phyloP scores from a whole-genome alignment of 35 echinoderm and acorn worm species.

The Diadema setosum region DNA sequence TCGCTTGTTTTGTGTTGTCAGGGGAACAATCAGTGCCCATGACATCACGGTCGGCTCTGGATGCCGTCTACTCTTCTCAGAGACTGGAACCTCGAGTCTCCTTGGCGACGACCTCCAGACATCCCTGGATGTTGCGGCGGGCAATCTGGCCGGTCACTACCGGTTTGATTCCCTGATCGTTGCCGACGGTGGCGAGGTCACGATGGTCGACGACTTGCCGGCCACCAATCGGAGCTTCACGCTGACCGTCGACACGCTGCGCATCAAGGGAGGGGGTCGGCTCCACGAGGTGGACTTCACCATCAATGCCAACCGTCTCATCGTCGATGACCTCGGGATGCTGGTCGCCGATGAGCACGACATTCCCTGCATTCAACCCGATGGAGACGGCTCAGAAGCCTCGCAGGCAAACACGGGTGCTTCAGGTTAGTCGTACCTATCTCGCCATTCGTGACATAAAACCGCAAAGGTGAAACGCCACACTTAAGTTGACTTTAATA shows the following conservation, averaged over 20 bases:
- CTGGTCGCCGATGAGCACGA: conserved; percentile 64
- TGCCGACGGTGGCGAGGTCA: conserved; percentile 60
- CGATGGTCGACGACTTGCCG: conserved; percentile 38
- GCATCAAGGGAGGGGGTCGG: conserved; percentile 67
- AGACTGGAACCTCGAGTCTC: conserved; percentile 58
- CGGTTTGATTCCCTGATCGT: conserved; percentile 70
- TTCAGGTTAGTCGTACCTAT: conserved; percentile 67
- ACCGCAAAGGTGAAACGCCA: too few relatives aligned
- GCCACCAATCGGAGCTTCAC: conserved; percentile 52
- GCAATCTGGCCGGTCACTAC: conserved; percentile 56
- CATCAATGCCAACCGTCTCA: conserved; percentile 56
- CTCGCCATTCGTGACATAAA: too few relatives aligned
- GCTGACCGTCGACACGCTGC: conserved; percentile 40
- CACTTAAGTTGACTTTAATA: too few relatives aligned
- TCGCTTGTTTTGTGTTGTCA: neutral
- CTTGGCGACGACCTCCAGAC: conserved; percentile 47
- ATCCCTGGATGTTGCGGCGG: neutral
- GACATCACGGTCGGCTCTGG: conserved; percentile 58
- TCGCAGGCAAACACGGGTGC: conserved; percentile 21
- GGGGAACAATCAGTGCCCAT: conserved; percentile 68
- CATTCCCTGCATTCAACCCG: conserved; percentile 29
- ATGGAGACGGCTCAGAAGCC: conserved; percentile 40
- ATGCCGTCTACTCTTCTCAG: conserved; percentile 78
- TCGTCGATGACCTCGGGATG: conserved; percentile 69
- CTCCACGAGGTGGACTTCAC: conserved; percentile 54